phyloP scores from a whole-genome alignment of 2,888 invertebrate species.

The Xestia rhomboidea region DNA sequence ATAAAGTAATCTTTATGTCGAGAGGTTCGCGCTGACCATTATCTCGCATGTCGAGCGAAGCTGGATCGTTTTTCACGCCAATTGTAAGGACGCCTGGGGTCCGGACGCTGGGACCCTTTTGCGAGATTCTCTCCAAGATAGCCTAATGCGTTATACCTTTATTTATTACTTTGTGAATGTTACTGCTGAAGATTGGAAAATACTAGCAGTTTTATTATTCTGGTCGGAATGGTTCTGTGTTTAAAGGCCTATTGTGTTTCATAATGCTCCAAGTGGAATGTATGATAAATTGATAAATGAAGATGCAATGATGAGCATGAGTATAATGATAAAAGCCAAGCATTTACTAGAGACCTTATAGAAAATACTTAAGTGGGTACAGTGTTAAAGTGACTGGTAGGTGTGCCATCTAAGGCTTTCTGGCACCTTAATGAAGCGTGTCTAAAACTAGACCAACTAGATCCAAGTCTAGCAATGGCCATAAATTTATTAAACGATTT shows the following conservation, averaged over 20 bases:
- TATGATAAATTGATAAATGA: slow-evolving; percentile 52
- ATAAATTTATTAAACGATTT: slow-evolving; percentile 59
- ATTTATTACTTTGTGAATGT: slow-evolving; percentile 68
- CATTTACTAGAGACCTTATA: slow-evolving; percentile 35
- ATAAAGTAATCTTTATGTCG: slow-evolving; percentile 61
- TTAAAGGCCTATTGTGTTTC: slow-evolving; percentile 34
- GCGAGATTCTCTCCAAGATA: slow-evolving; percentile 69
- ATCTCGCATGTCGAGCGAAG: slow-evolving; percentile 62
- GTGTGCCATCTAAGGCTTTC: slow-evolving; percentile 50
- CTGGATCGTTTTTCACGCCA: slow-evolving; percentile 68
- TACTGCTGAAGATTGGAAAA: slow-evolving; percentile 53
- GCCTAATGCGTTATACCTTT: slow-evolving; percentile 71
- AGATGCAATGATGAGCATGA: slow-evolving; percentile 15
- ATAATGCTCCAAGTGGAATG: slow-evolving; percentile 35
- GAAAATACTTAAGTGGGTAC: slow-evolving; percentile 36
- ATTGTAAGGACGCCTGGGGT: slow-evolving; percentile 60
- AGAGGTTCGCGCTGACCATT: slow-evolving; percentile 60
- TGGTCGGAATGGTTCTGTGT: slow-evolving; percentile 17
- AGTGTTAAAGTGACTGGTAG: slow-evolving; percentile 20
- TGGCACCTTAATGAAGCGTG: slow-evolving; percentile 38
- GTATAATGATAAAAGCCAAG: slow-evolving; percentile 38
- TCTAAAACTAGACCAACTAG: slow-evolving; percentile 40
- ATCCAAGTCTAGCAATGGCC: slow-evolving; percentile 41
- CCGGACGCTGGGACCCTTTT: slow-evolving; percentile 66
- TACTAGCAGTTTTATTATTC: slow-evolving; percentile 43